These are phyloP conservation scores for Hyalella azteca DNA, from an alignment of 2,888 invertebrate genomes.

Conservation along the genomic window DNA sequence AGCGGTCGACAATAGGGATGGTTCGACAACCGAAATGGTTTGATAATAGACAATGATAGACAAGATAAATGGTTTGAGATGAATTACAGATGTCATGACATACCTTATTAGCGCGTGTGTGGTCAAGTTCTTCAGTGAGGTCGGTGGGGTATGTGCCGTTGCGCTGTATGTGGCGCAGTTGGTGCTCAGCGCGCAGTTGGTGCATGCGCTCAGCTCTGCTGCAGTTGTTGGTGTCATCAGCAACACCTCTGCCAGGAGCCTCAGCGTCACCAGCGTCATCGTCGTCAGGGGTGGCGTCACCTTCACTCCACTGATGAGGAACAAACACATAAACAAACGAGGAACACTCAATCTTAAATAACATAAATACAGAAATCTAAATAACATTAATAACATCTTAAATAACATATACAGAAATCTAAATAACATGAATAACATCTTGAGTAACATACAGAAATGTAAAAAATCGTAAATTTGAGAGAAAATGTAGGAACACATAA, in stretches of 20 bases:
- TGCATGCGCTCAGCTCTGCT: conserved; percentile 65
- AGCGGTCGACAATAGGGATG: too few species aligned
- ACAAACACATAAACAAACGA: too few species aligned
- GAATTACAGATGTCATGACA: not conserved
- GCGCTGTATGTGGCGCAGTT: conserved; percentile 68
- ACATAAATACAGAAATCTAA: too few species aligned
- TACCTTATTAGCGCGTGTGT: conserved; percentile 64
- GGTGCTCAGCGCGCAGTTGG: conserved; percentile 67
- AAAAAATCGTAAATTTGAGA: too few species aligned
- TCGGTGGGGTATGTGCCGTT: conserved; percentile 70
- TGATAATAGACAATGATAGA: not conserved
- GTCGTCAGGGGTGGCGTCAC: not conserved
- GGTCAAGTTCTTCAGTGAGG: conserved; percentile 66
- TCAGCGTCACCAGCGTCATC: not conserved
- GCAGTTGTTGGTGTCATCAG: too few species aligned
- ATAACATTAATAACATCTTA: too few species aligned
- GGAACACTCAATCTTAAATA: too few species aligned
- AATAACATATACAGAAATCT: too few species aligned
- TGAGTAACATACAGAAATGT: too few species aligned
- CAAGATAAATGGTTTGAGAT: not conserved
- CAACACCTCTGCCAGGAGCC: not conserved
- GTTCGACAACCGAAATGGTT: too few species aligned
- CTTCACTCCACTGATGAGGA: not conserved
- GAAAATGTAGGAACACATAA: too few species aligned
- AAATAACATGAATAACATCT: too few species aligned